Conservation (phyloP, 2,113 vertebrate species). For the Pimephales promelas region DNA sequence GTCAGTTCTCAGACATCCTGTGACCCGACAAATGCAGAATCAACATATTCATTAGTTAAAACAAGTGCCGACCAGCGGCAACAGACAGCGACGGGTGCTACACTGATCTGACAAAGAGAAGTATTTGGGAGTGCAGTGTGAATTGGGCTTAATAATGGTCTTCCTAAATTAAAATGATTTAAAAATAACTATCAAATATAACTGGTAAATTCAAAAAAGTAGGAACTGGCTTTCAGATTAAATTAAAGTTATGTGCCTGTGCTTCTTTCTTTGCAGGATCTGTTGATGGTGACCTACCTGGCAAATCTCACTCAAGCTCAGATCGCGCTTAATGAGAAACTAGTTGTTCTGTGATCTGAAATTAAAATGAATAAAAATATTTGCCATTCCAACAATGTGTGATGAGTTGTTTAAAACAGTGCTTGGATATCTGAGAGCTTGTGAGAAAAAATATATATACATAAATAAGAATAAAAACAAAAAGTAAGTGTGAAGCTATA, state of each 20-base stretch:
- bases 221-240: not conserved
- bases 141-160: too few relatives aligned
- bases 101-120: too few relatives aligned
- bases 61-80: too few relatives aligned
- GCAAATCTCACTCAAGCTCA: slow-evolving; percentile 88
- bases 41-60: too few relatives aligned
- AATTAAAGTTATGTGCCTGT: slow-evolving; percentile 54
- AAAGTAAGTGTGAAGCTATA: too few relatives aligned
- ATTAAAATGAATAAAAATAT: slow-evolving; percentile 34
- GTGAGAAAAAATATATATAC: too few relatives aligned
- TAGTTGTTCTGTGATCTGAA: slow-evolving; percentile 50
- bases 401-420: not conserved
- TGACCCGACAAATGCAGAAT: too few relatives aligned
- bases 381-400: slow-evolving; percentile 32
- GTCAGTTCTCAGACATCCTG: too few relatives aligned
- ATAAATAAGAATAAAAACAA: too few relatives aligned
- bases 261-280: slow-evolving; percentile 61
- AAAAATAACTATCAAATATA: not conserved
- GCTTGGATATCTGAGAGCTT: too few relatives aligned
- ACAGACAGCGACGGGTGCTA: too few relatives aligned
- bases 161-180: not conserved
- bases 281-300: slow-evolving; percentile 88
- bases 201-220: not conserved
- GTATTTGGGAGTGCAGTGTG: too few relatives aligned
- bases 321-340: slow-evolving; percentile 85